Evolutionary conservation across 1,140 invertebrate genomes (phyloP).

Genomic region (Drepana arcuata): DNA sequence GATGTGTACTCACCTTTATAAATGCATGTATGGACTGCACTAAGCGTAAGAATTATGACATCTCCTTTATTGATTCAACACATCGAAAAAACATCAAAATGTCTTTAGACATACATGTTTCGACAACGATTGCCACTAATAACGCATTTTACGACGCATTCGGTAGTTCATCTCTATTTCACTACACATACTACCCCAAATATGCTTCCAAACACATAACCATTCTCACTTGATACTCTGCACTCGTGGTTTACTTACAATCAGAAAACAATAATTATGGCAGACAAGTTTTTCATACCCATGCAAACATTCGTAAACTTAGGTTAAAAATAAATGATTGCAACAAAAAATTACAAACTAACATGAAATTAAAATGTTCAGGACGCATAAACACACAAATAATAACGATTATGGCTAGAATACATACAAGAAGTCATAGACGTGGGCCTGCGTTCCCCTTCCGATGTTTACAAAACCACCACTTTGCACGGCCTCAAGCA

Average conservation of each 20-base stretch:
- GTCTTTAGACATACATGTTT: too few species aligned
- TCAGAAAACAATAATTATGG: conserved; percentile 24
- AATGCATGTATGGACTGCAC: too few species aligned
- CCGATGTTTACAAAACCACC: conserved; percentile 65
- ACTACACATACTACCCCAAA: too few species aligned
- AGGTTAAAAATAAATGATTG: conserved; percentile 26
- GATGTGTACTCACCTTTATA: too few species aligned
- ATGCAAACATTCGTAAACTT: conserved; percentile 38
- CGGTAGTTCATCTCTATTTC: too few species aligned
- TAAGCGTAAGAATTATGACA: too few species aligned
- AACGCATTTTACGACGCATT: too few species aligned
- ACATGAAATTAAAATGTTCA: conserved; percentile 8
- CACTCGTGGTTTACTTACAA: conserved; percentile 24
- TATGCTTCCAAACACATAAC: too few species aligned
- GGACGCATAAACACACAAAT: conserved; percentile 18
- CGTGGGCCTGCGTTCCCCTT: conserved; percentile 51
- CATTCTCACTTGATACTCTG: conserved; percentile 12
- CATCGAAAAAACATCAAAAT: too few species aligned
- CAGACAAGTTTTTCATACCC: conserved; percentile 24
- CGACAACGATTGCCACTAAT: too few species aligned
- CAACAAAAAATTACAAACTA: conserved; percentile 11
- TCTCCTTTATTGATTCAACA: too few species aligned
- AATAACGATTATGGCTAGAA: conserved; percentile 45
- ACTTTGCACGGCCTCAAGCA: conserved; percentile 37
- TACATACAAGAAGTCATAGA: conserved; percentile 69